Evolutionary conservation across 2,113 vertebrate genomes (phyloP).

Genomic region (Scatophagus argus): DNA sequence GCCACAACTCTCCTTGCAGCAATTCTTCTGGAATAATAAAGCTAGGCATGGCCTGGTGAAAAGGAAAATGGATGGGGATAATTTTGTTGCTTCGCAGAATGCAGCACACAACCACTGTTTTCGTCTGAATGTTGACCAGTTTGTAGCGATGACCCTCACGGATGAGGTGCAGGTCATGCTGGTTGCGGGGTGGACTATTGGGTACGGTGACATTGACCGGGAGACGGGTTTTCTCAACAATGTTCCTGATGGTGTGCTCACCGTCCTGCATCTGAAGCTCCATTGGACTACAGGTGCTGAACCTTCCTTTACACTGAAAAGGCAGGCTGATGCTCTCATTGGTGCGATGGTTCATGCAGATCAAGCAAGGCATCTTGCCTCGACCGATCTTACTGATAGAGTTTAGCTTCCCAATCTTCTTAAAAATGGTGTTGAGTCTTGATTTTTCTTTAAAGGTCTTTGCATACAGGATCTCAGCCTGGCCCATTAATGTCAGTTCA

Average conservation of each 20-base stretch:
- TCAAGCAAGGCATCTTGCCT: conserved; percentile 98
- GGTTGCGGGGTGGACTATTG: conserved; percentile 92
- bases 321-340: conserved; percentile 99
- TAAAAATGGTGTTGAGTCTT: conserved; percentile 96
- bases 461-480: conserved; percentile 98
- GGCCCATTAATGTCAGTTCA: conserved; percentile 97
- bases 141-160: conserved; percentile 98
- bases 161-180: conserved; percentile 95
- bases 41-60: conserved; percentile 91
- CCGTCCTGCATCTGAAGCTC: conserved; percentile 99
- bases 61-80: conserved; percentile 93
- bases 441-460: conserved; percentile 97
- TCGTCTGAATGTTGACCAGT: conserved; percentile 96
- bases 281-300: conserved; percentile 96
- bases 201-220: conserved; percentile 96
- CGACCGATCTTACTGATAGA: conserved; percentile 94
- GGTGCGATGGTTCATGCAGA: conserved; percentile 99
- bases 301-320: conserved; percentile 97
- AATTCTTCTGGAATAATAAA: conserved; percentile 92
- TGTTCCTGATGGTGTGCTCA: conserved; percentile 96
- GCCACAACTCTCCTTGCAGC: conserved; percentile 91
- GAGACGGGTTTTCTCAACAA: conserved; percentile 96
- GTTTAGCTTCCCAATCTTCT: conserved; percentile 96
- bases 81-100: conserved; percentile 92
- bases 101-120: conserved; percentile 96